These are phyloP conservation scores for Cardiocondyla obscurior DNA, from an alignment of 1,140 invertebrate genomes.

Conservation along the genomic window DNA sequence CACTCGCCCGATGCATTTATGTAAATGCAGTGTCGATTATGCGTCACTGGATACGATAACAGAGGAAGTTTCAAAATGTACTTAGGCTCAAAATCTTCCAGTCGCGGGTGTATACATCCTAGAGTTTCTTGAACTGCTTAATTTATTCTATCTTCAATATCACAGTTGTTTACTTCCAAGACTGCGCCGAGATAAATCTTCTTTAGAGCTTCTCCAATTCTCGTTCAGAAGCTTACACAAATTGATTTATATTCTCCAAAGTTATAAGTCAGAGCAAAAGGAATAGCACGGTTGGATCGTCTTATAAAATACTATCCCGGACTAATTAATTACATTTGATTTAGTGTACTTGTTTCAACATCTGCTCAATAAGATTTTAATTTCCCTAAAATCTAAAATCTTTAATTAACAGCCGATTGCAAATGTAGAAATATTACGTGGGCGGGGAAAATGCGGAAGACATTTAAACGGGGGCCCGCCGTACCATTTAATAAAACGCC, in stretches of 20 bases:
- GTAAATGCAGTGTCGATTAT: slow-evolving; percentile 61
- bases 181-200: not conserved
- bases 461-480: not conserved
- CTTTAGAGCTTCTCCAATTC: slow-evolving; percentile 3
- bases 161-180: slow-evolving; percentile 39
- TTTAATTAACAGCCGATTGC: not conserved
- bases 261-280: not conserved
- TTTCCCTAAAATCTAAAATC: not conserved
- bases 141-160: slow-evolving; percentile 36
- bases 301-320: not conserved
- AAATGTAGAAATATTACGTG: not conserved
- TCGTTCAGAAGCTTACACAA: slow-evolving; percentile 15
- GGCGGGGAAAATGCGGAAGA: not conserved
- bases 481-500: slow-evolving; percentile 25
- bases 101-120: not conserved
- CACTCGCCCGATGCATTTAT: slow-evolving; percentile 59
- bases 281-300: not conserved
- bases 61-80: slow-evolving; percentile 49
- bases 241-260: slow-evolving; percentile 37
- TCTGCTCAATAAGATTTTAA: not conserved
- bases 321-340: slow-evolving; percentile 2
- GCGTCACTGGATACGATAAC: slow-evolving; percentile 45
- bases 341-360: not conserved
- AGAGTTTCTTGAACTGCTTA: slow-evolving; percentile 29
- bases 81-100: slow-evolving; percentile 9